These are phyloP conservation scores for Drosophila sp. DNA, from an alignment of 1,140 invertebrate species.

Conservation along the genomic window DNA sequence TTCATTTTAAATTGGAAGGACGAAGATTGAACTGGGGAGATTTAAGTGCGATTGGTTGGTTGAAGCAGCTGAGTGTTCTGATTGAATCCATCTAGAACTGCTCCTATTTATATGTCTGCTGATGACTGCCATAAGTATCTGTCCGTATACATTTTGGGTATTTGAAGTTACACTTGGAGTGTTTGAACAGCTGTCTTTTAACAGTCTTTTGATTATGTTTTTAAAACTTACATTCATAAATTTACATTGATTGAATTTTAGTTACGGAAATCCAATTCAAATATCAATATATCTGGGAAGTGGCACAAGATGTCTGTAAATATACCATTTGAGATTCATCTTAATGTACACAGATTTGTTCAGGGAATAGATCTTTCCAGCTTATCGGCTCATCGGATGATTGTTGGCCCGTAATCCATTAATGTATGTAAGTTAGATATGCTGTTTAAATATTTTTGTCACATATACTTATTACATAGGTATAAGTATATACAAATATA, in stretches of 20 bases:
- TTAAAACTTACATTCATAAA: neutral
- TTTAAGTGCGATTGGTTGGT: neutral
- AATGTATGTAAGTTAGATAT: no score
- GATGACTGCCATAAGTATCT: neutral
- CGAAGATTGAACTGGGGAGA: neutral
- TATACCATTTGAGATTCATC: neutral
- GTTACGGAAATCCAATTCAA: neutral
- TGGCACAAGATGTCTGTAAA: no score
- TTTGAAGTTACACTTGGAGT: neutral
- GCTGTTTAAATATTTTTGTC: slow-evolving; percentile 1
- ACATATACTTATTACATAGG: neutral
- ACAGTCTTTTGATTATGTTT: neutral
- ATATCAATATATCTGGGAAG: neutral
- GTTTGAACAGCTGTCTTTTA: neutral
- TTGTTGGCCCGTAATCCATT: no score
- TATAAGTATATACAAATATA: neutral
- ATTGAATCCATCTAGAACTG: neutral
- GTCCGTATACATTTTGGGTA: neutral
- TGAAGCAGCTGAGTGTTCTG: neutral
- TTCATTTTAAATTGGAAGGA: slow-evolving; percentile 2
- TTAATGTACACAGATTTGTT: neutral
- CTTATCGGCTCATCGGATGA: neutral
- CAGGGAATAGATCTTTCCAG: neutral
- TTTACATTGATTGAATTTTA: neutral
- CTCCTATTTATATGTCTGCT: neutral